A percentile compares a stretch with the other conserved stretches of the same genome.
Evolutionary conservation across 92 coral and sea anemone genomes (phyloP).

Genomic region (Actinostola sp.): DNA sequence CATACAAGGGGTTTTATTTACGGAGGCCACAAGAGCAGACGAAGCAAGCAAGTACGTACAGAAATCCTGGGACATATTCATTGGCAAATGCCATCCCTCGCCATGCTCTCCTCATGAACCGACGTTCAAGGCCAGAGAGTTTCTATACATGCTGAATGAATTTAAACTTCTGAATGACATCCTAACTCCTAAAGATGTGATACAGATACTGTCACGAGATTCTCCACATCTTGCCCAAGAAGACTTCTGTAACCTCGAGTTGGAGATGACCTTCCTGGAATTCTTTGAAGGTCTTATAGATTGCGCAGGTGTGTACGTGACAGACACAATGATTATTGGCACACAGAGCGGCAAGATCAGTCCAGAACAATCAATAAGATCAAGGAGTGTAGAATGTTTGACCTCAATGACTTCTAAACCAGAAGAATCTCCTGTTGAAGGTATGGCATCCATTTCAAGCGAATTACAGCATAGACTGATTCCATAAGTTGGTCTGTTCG

Average conservation of each 20-base stretch:
- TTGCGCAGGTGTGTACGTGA: constrained; percentile 89
- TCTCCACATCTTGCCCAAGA: constrained; percentile 84
- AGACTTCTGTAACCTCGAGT: constrained; percentile 85
- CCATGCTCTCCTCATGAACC: constrained; percentile 71
- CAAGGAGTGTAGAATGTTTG: constrained; percentile 83
- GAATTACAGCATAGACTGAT: background rate
- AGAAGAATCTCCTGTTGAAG: constrained; percentile 79
- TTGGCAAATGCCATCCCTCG: constrained; percentile 55
- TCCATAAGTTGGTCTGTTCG: no score
- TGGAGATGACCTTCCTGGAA: constrained; percentile 94
- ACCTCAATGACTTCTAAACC: constrained; percentile 81
- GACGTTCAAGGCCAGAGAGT: constrained; percentile 79
- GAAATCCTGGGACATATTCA: constrained; percentile 73
- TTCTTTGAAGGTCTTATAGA: constrained; percentile 89
- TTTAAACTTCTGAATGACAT: constrained; percentile 71
- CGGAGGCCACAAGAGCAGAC: constrained; percentile 63
- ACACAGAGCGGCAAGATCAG: constrained; percentile 72
- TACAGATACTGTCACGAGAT: constrained; percentile 69
- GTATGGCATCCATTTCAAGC: constrained; percentile 13
- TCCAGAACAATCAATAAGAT: constrained; percentile 75
- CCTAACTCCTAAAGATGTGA: constrained; percentile 82
- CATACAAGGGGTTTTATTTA: constrained; percentile 75
- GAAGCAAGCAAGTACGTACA: constrained; percentile 77
- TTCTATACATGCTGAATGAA: constrained; percentile 85
- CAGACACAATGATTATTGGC: constrained; percentile 75